Evolutionary conservation across 2,797 vertebrate species (phyloP), one percentile per base, ranked within the genome.

Genomic region (Anolis apletophallus): DNA sequence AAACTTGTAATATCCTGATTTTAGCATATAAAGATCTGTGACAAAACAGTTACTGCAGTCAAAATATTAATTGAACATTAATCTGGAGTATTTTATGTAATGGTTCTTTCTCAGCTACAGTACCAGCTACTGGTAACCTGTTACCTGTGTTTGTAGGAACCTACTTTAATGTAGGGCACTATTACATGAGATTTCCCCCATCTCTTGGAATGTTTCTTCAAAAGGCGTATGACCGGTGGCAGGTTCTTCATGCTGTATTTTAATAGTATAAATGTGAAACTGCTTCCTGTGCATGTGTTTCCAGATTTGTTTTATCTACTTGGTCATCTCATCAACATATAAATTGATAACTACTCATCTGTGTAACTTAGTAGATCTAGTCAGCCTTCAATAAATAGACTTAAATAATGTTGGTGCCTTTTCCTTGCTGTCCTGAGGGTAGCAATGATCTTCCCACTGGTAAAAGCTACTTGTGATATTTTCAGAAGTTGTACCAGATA

Each of bases 351-450:
- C 67, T 87, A 74, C 17, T 32, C 74, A 78, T 72, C 68, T 87
- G 57, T 87, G 86, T 87, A 87, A 84, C 81, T 82, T 78, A 10
- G 23, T 73, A 87, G 81, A 84, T 23, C 57, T 79, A 84, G 86
- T 73, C 59, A 87, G 81, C 69, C 69, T 73, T 84, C 81, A 87
- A 87, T 87, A 87, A 87, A 87, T 84, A 83, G 74, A 84, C 81
- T 73, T 79, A 87, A 73, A 3, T 83, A 32, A 73, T 40, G 40
- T 50, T 79, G 81, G 55, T 80, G 32, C 64, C 16, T 34, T 77
- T 77, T 87, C 68, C 67, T 79, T 84, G 68, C 75, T 84, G 68
- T 72, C 81, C 50, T 50, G 55, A 81, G 72, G 40, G 32, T 86
- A 83, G 81, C 7, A n/a, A 72, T 36, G 72, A n/a, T 54, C 32